Percentiles rank a stretch among this genome's conserved stretches.
Conservation (phyloP, 2,113 vertebrate species). For the Cromileptes altivelis region DNA sequence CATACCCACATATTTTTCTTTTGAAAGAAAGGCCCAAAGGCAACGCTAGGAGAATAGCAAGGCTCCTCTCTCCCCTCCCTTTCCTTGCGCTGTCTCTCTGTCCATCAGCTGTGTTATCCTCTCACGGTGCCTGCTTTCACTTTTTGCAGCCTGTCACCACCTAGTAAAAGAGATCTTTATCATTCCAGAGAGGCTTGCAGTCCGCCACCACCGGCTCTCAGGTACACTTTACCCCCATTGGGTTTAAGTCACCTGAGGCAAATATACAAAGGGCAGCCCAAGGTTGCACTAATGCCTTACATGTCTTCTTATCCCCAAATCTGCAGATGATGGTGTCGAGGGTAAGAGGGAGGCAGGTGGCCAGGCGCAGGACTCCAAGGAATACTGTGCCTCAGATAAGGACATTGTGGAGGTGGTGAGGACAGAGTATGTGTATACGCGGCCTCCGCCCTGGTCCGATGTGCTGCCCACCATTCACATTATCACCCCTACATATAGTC, state of each 20-base stretch:
- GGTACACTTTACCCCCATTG: slow-evolving; percentile 83
- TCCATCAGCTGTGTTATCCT: slow-evolving; percentile 78
- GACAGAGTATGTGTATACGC: slow-evolving; percentile 98
- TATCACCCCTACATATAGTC: slow-evolving; percentile 97
- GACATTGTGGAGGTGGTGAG: slow-evolving; percentile 99
- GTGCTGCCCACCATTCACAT: slow-evolving; percentile 97
- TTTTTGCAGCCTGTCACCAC: slow-evolving; percentile 88
- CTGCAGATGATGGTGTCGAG: slow-evolving; percentile 92
- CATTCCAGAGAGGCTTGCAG: slow-evolving; percentile 88
- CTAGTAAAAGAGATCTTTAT: slow-evolving; percentile 92
- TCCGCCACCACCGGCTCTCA: slow-evolving; percentile 84
- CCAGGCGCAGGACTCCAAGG: slow-evolving; percentile 92
- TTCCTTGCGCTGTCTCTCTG: slow-evolving; percentile 58
- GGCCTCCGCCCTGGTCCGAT: slow-evolving; percentile 96
- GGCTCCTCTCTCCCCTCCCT: slow-evolving; percentile 32
- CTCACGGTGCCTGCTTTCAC: slow-evolving; percentile 86
- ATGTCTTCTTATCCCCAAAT: slow-evolving; percentile 80
- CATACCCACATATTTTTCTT: slow-evolving; percentile 30
- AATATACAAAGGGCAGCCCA: slow-evolving; percentile 74
- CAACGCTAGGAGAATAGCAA: slow-evolving; percentile 26
- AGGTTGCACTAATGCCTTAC: slow-evolving; percentile 82
- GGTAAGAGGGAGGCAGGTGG: slow-evolving; percentile 86
- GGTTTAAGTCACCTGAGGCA: slow-evolving; percentile 82
- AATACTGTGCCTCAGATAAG: slow-evolving; percentile 96
- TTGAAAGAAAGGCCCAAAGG: slow-evolving; percentile 49